Conservation (phyloP, 2,113 vertebrate species). For the Ammodytes dubius region DNA sequence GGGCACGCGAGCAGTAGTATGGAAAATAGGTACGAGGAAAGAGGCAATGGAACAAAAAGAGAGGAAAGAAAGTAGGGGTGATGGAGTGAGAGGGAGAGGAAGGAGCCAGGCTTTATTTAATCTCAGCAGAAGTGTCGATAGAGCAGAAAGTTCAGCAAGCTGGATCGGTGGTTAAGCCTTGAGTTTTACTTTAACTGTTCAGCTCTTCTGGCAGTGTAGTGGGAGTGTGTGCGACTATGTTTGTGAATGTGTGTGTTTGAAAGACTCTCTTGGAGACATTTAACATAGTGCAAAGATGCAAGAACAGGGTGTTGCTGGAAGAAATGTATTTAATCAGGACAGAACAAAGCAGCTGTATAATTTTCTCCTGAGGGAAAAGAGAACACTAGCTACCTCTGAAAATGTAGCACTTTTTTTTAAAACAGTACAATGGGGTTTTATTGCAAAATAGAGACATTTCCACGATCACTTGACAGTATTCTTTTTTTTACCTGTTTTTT, state of each 20-base stretch:
- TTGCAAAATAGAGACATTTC: constrained; percentile 57
- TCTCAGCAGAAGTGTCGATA: constrained; percentile 81
- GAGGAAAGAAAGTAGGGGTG: constrained; percentile 32
- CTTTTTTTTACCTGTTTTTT: not conserved
- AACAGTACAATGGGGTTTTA: constrained; percentile 51
- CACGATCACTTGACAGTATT: constrained; percentile 27
- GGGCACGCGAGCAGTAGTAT: constrained; percentile 57
- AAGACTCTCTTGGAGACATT: constrained; percentile 66
- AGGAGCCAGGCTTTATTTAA: constrained; percentile 80
- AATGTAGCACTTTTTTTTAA: constrained; percentile 43
- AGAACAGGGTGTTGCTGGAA: constrained; percentile 63
- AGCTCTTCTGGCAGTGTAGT: constrained; percentile 61
- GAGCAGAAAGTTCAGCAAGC: constrained; percentile 84
- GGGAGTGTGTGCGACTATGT: constrained; percentile 38
- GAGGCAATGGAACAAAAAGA: constrained; percentile 25
- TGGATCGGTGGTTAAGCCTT: constrained; percentile 80
- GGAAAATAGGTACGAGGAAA: constrained; percentile 48
- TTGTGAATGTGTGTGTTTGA: constrained; percentile 37
- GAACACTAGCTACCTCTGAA: constrained; percentile 59
- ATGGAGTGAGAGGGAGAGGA: constrained; percentile 60
- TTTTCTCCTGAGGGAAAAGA: constrained; percentile 67
- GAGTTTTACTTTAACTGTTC: constrained; percentile 79
- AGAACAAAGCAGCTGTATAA: constrained; percentile 79
- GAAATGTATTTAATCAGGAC: constrained; percentile 80
- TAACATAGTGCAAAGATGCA: constrained; percentile 72